Base-by-base conservation (phyloP, 2,888 invertebrate genomes). In the Eupithecia tripunctaria region DNA sequence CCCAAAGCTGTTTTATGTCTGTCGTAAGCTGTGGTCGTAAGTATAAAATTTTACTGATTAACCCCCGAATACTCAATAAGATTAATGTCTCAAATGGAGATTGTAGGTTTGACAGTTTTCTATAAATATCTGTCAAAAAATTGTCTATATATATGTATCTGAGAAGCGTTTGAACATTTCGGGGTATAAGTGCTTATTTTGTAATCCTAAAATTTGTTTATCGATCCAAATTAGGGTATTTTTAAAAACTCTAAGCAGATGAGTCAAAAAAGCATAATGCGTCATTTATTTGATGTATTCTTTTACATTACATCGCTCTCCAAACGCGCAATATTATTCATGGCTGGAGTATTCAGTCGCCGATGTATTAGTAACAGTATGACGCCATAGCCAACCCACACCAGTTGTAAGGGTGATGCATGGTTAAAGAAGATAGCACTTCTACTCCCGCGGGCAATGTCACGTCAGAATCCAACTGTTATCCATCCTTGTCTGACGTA, bases 261-360 rank as follows among this genome's bases (percentile, higher is more conserved):
- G 66, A 25, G n/a, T 10, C n/a, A 47, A 8, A n/a, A 47, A 21
- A 10, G 8, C 47, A n/a, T n/a, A 29, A 67, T 36, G n/a, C 71
- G 64, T 71, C 66, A 73, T 65, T 60, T 77, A 79, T 77, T 77
- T 75, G 74, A 68, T 72, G n/a, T 18, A 25, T 51, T 32, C 66
- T 67, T 72, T 66, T 74, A 74, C 64, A 21, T n/a, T 88, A 84
- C 89, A 89, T 84, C 80, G 86, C 84, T 82, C 78, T 84, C 80
- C 84, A 75, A 74, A 82, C 82, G 81, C 70, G 66, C 65, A 66
- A n/a, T 32, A 69, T 75, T 81, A 82, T 74, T 83, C 82, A 82
- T 81, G 79, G 76, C 41, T 72, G 47, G 72, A 76, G 74, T 81
- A 83, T 84, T 77, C 69, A 75, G 71, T 80, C 43, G 67, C 79